Conservation (phyloP, 2,888 invertebrate genomes). For the Drosophila differens region DNA sequence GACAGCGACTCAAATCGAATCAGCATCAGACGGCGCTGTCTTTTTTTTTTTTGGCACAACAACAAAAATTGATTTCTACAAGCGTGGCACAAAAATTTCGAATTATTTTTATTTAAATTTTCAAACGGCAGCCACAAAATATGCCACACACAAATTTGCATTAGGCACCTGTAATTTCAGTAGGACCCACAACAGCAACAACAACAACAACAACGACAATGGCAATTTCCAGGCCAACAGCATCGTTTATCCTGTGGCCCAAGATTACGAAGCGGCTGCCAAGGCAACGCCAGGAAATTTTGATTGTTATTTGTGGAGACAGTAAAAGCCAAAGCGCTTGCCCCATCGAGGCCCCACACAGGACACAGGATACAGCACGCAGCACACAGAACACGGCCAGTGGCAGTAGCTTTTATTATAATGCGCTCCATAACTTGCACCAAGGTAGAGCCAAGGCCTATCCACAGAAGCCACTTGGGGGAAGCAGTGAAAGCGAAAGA, state of each 20-base stretch:
- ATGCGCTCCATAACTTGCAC: constrained; percentile 63
- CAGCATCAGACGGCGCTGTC: constrained; percentile 44
- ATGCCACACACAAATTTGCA: constrained; percentile 79
- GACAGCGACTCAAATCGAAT: constrained; percentile 60
- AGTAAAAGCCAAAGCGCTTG: constrained; percentile 69
- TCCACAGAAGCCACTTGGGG: constrained; percentile 2
- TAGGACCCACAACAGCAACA: constrained; percentile 17
- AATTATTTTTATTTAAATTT: constrained; percentile 62
- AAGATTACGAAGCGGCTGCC: constrained; percentile 56
- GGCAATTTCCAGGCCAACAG: constrained; percentile 61
- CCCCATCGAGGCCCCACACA: constrained; percentile 33
- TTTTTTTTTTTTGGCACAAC: constrained; percentile 5
- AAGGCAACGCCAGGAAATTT: constrained; percentile 63
- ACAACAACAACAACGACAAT: constrained; percentile 31
- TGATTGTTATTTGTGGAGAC: constrained; percentile 81
- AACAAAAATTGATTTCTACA: constrained; percentile 60
- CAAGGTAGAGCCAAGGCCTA: constrained; percentile 54
- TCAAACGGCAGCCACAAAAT: constrained; percentile 52
- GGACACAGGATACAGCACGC: constrained; percentile 26
- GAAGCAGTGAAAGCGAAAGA: constrained; percentile 57
- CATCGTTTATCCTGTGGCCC: constrained; percentile 66
- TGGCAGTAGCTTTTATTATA: constrained; percentile 71
- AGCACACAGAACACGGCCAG: background rate
- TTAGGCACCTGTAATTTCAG: constrained; percentile 79
- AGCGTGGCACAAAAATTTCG: constrained; percentile 55